A percentile compares a stretch with the other conserved stretches of the same genome.
Conservation (phyloP, 30 jellyfish, hydroid and myxozoan species). For the Morbakka virulenta region DNA sequence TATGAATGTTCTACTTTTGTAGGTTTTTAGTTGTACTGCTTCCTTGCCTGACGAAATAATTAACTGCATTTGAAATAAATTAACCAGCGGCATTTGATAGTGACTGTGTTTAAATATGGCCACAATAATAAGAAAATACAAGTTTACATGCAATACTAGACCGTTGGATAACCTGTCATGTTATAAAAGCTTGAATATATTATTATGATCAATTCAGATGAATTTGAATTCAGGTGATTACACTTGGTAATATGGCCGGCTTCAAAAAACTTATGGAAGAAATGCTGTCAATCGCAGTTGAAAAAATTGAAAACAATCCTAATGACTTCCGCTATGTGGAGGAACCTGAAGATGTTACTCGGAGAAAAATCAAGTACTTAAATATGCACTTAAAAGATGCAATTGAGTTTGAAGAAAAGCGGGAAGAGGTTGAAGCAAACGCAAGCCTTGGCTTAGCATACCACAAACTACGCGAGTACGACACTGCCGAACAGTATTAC, state of each 20-base stretch:
- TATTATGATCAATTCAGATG: too few species aligned
- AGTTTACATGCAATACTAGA: too few species aligned
- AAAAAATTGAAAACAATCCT: slow-evolving; percentile 89
- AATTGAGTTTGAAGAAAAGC: slow-evolving; percentile 59
- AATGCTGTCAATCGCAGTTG: slow-evolving; percentile 63
- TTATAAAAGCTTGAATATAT: too few species aligned
- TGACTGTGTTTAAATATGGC: too few species aligned
- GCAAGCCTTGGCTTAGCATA: slow-evolving; percentile 82
- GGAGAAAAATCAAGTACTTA: slow-evolving; percentile 63
- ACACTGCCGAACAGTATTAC: slow-evolving; percentile 51
- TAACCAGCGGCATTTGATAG: too few species aligned
- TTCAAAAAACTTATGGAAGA: slow-evolving; percentile 79
- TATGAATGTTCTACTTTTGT: too few species aligned
- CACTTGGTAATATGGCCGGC: slow-evolving; percentile 88
- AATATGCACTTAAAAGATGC: slow-evolving; percentile 75
- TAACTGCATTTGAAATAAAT: too few species aligned
- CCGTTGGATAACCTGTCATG: too few species aligned
- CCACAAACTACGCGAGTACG: slow-evolving; percentile 67
- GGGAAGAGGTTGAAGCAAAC: slow-evolving; percentile 63
- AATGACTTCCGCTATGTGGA: slow-evolving; percentile 68
- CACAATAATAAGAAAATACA: too few species aligned
- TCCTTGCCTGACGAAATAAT: too few species aligned
- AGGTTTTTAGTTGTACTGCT: too few species aligned
- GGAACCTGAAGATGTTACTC: slow-evolving; percentile 63
- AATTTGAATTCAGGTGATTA: too few species aligned